These are phyloP conservation scores for Reinhardtius hippoglossoides DNA, from an alignment of 2,113 vertebrate species.

Conservation along the genomic window DNA sequence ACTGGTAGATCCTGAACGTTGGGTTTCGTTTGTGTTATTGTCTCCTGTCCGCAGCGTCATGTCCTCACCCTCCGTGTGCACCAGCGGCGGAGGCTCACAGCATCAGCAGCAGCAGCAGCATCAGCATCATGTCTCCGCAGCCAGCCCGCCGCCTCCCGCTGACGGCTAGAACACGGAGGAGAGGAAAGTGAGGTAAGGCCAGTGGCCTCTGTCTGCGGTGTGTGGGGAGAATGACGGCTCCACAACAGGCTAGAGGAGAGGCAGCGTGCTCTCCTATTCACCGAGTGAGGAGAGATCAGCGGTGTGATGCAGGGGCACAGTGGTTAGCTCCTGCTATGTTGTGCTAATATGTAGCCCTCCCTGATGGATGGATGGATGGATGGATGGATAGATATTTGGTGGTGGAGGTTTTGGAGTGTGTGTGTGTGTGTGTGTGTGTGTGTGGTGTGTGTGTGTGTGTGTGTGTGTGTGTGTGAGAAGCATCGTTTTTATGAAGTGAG, in stretches of 20 bases:
- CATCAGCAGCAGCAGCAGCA: background rate
- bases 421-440: too few relatives aligned
- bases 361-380: background rate
- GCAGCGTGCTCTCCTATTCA: background rate
- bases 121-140: background rate
- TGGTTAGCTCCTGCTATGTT: background rate
- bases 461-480: too few relatives aligned
- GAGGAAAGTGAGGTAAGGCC: background rate
- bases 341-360: background rate
- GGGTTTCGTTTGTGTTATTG: too few relatives aligned
- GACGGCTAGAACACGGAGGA: background rate
- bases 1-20: too few relatives aligned
- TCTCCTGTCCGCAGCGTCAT: background rate
- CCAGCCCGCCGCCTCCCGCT: slow-evolving; percentile 9
- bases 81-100: background rate
- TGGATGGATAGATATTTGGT: background rate
- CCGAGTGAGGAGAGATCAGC: background rate
- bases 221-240: background rate
- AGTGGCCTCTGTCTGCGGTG: background rate
- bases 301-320: background rate
- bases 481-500: too few relatives aligned
- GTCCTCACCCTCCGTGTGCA: background rate
- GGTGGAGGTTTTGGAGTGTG: too few relatives aligned
- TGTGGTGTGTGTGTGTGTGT: too few relatives aligned
- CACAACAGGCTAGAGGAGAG: background rate